Percentiles rank a stretch among this genome's conserved stretches.
Evolutionary conservation across 2,113 vertebrate genomes (phyloP).

Genomic region (Gymnorhina tibicen): DNA sequence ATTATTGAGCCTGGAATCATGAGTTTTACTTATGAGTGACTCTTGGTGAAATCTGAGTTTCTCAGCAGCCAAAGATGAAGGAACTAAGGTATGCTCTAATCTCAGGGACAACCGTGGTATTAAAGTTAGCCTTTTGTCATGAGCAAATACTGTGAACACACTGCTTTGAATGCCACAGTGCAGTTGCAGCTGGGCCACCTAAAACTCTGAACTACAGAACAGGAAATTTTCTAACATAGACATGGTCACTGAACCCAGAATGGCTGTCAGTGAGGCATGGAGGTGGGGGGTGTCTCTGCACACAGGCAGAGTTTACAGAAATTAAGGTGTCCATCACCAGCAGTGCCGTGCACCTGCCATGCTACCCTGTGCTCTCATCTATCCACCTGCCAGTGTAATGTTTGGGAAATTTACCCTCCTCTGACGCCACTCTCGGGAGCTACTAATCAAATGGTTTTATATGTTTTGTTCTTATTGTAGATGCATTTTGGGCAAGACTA

Average conservation of each 20-base stretch:
- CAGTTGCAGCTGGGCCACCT: rapidly evolving
- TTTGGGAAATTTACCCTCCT: neutral
- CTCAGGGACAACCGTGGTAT: neutral
- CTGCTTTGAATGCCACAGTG: neutral
- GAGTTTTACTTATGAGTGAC: neutral
- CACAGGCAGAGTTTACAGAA: neutral
- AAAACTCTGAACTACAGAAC: neutral
- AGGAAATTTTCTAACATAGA: neutral
- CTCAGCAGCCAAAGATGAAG: neutral
- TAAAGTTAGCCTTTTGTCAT: neutral
- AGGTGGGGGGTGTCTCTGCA: neutral
- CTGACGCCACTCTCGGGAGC: neutral
- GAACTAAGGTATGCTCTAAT: neutral
- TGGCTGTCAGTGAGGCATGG: neutral
- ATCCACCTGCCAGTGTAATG: neutral
- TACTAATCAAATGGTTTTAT: neutral
- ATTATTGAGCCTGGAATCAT: neutral
- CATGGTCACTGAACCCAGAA: neutral
- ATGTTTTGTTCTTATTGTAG: neutral
- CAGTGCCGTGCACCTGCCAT: rapidly evolving
- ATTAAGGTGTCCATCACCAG: neutral
- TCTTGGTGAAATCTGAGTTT: neutral
- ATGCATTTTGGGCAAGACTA: neutral
- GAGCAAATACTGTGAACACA: neutral
- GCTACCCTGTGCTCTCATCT: neutral